These are phyloP conservation scores for Cephalopholis sonnerati DNA, from an alignment of 2,113 vertebrate species.

Conservation along the genomic window DNA sequence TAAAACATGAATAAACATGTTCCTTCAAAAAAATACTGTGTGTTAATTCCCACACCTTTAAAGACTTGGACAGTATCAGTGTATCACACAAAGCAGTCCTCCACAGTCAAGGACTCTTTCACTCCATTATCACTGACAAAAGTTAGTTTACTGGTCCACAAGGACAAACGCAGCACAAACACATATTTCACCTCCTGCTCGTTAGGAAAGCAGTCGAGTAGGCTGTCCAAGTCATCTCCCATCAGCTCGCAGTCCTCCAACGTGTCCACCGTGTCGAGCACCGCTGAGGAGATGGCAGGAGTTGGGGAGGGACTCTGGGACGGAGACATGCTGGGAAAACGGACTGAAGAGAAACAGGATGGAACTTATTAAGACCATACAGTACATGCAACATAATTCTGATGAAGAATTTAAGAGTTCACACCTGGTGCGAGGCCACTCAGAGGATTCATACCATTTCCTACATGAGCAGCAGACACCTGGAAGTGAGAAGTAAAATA, in stretches of 20 bases:
- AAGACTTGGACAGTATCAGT: neutral
- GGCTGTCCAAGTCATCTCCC: constrained; percentile 92
- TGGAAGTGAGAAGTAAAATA: constrained; percentile 11
- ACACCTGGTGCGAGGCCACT: constrained; percentile 89
- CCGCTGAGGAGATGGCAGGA: neutral
- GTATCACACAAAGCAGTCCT: neutral
- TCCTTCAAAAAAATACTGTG: neutral
- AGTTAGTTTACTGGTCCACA: neutral
- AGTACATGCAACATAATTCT: neutral
- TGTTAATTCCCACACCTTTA: neutral
- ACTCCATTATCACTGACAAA: neutral
- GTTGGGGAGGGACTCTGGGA: constrained; percentile 65
- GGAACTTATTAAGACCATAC: neutral
- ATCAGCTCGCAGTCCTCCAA: constrained; percentile 91
- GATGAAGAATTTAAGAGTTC: constrained; percentile 16
- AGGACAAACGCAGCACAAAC: constrained; percentile 5
- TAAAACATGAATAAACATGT: neutral
- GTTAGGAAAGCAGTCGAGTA: constrained; percentile 88
- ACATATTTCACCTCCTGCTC: constrained; percentile 82
- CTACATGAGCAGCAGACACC: constrained; percentile 48
- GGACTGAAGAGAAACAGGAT: constrained; percentile 46
- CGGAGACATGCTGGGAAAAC: constrained; percentile 69
- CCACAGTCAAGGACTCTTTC: neutral
- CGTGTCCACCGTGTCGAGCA: constrained; percentile 73
- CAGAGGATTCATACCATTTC: constrained; percentile 85